Base-by-base conservation (phyloP, 2,888 invertebrate species). In the Platycheirus albimanus region DNA sequence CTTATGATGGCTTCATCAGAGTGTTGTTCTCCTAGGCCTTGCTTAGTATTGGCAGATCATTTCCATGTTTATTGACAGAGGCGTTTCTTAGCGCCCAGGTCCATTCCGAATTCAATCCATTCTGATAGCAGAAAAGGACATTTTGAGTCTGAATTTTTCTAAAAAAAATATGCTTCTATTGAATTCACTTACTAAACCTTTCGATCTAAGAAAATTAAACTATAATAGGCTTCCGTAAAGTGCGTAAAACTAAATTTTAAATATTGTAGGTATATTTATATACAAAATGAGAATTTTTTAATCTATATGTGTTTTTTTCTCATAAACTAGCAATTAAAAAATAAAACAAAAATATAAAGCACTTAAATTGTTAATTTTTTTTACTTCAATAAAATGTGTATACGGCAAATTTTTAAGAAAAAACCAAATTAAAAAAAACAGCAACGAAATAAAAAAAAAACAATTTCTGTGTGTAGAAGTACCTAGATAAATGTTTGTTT, bases 391-490 rank as follows among this genome's bases (percentile, higher is more conserved):
- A 13, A 41, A 15, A 36, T 41, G 24, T 58, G 58, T 58, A 58
- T 58, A 41, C 58, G 41, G 24, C 19, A 54, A 36, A 19, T 33
- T 17, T n/a, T 52, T 1, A 47, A 47, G 10, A 6, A 28, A 30
- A 20, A 36, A 20, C 13, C 7, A 66, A 66, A 43, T 64, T 49
- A 54, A 51, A 58, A 75, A 71, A 81, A 64, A 13, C 71, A 56
- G 72, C 77, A 83, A 83, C 72, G 74, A 74, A 76, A 67, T 67
- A 49, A 19, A 43, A 67, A 72, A 49, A 19, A 43, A 43, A 28
- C 24, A 47, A 58, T 69, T 63, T 78, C 36, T 72, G 64, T 72
- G 69, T 74, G 78, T 78, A 83, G 69, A 36, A 45, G 61, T 61
- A 45, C 30, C 45, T 61, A 45, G 45, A 45, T 61, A 43, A 45